Conservation (phyloP, 2,797 vertebrate genomes). For the Anguilla obscura region DNA sequence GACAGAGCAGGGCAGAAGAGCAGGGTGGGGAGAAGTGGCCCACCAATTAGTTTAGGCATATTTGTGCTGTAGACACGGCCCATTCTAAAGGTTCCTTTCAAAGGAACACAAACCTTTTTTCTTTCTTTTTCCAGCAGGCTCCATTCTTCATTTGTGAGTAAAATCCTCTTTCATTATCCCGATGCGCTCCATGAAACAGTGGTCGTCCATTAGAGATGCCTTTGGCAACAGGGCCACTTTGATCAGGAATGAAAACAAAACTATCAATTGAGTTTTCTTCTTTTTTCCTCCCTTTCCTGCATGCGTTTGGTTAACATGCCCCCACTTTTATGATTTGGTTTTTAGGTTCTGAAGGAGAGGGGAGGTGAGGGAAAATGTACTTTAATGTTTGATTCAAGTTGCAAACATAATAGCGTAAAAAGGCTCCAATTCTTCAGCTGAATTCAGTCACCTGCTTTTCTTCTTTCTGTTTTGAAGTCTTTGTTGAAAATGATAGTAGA, state of each 20-base stretch:
- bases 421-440: not conserved
- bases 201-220: slow-evolving; percentile 49
- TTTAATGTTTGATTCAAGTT: slow-evolving; percentile 24
- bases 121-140: slow-evolving; percentile 55
- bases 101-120: slow-evolving; percentile 63
- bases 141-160: slow-evolving; percentile 38
- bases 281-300: slow-evolving; percentile 44
- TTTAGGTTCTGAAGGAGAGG: slow-evolving; percentile 26
- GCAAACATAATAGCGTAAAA: slow-evolving; percentile 10
- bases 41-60: slow-evolving; percentile 82
- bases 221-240: slow-evolving; percentile 58
- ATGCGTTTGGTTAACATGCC: slow-evolving; percentile 38
- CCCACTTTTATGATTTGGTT: slow-evolving; percentile 43
- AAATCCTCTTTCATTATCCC: slow-evolving; percentile 29
- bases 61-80: slow-evolving; percentile 70
- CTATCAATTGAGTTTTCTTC: slow-evolving; percentile 44
- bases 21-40: slow-evolving; percentile 64
- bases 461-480: not conserved
- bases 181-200: slow-evolving; percentile 37
- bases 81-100: slow-evolving; percentile 67
- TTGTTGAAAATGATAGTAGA: not conserved
- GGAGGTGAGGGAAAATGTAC: not conserved
- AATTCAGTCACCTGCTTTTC: not conserved
- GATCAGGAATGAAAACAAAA: slow-evolving; percentile 65
- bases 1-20: slow-evolving; percentile 57